phyloP scores from a whole-genome alignment of 2,113 vertebrate species.

The Gasterosteus nipponicus region DNA sequence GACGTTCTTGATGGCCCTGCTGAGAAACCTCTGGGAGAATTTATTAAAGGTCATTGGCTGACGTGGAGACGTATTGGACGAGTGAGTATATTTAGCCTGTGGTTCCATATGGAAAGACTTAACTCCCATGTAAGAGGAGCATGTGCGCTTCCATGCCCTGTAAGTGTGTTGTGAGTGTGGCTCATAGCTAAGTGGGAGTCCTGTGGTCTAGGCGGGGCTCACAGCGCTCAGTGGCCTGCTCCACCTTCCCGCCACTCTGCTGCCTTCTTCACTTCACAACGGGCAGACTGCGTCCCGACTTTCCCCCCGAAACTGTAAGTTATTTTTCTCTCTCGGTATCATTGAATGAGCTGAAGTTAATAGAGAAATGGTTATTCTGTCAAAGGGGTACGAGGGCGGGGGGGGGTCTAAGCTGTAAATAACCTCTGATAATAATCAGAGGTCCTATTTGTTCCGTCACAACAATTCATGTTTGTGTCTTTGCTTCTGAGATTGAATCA shows the following conservation, averaged over 20 bases:
- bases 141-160: constrained; percentile 50
- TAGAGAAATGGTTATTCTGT: not conserved
- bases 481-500: constrained; percentile 46
- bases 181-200: constrained; percentile 77
- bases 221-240: constrained; percentile 74
- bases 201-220: constrained; percentile 82
- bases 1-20: constrained; percentile 44
- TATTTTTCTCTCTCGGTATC: constrained; percentile 10
- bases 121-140: constrained; percentile 25
- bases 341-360: not conserved
- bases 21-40: constrained; percentile 7
- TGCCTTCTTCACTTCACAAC: constrained; percentile 39
- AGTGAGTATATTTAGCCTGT: constrained; percentile 14
- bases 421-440: constrained; percentile 63
- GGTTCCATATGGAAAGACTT: constrained; percentile 48
- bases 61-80: constrained; percentile 25
- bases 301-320: constrained; percentile 68
- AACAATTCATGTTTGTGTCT: constrained; percentile 44
- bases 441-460: constrained; percentile 54
- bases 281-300: constrained; percentile 35
- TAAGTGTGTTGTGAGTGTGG: constrained; percentile 53
- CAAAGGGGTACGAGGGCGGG: not conserved
- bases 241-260: constrained; percentile 59
- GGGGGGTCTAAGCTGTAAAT: constrained; percentile 5
- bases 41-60: constrained; percentile 12